phyloP scores from a whole-genome alignment of 2,888 invertebrate species.

The Vanessa cardui region DNA sequence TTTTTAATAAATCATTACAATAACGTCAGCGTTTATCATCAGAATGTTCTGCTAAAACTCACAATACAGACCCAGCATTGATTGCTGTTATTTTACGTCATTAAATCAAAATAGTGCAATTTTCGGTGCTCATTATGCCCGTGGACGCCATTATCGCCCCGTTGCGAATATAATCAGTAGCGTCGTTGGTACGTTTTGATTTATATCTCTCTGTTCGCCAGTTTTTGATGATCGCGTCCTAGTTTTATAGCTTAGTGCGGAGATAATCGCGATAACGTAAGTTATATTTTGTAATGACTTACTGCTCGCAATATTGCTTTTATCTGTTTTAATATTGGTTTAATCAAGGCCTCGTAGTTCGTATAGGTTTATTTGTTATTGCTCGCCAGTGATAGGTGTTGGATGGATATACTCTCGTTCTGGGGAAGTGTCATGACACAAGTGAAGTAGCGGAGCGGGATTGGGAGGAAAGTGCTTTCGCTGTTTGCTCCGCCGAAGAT shows the following conservation, averaged over 20 bases:
- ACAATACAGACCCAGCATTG: conserved; percentile 53
- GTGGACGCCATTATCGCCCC: conserved; percentile 54
- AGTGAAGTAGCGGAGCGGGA: no score
- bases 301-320: no score
- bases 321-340: no score
- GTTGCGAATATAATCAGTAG: conserved; percentile 67
- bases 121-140: conserved; percentile 66
- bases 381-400: no score
- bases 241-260: conserved; percentile 60
- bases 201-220: conserved; percentile 63
- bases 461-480: no score
- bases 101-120: conserved; percentile 74
- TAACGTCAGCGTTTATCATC: conserved; percentile 1
- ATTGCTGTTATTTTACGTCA: conserved; percentile 75
- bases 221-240: conserved; percentile 70
- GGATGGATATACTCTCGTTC: no score
- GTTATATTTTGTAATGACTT: conserved; percentile 3
- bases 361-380: no score
- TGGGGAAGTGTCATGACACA: no score
- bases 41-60: conserved; percentile 19
- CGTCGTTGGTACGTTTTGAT: conserved; percentile 67
- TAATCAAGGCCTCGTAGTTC: no score
- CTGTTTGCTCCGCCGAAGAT: no score
- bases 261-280: conserved; percentile 44
- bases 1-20: not conserved